phyloP scores from a whole-genome alignment of 2,797 vertebrate genomes.

The Sebastes minor region DNA sequence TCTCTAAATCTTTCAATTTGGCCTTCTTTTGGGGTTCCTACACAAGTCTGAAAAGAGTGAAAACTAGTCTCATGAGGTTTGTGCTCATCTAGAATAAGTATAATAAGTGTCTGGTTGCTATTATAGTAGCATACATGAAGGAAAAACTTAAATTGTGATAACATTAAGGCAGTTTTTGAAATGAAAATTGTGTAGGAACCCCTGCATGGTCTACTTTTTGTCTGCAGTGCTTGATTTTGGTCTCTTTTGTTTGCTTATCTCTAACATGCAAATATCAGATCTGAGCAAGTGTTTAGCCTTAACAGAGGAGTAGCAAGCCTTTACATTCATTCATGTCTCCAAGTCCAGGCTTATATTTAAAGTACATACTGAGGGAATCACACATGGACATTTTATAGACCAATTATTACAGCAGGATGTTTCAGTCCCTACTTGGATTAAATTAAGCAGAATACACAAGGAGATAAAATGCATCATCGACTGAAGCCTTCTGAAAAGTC shows the following conservation, averaged over 20 bases:
- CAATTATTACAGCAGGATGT: neutral
- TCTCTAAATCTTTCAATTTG: neutral
- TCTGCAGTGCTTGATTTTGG: conserved; percentile 33
- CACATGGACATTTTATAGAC: neutral
- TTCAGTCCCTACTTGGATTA: neutral
- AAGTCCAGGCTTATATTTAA: neutral
- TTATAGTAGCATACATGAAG: neutral
- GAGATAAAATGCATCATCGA: neutral
- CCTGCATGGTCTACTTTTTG: conserved; percentile 27
- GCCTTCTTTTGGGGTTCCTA: conserved; percentile 37
- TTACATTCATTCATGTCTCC: neutral
- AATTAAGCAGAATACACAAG: neutral
- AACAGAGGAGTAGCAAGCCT: neutral
- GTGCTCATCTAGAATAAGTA: neutral
- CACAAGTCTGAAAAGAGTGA: conserved; percentile 10
- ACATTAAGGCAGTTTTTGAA: neutral
- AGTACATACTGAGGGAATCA: neutral
- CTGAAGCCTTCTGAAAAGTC: neutral
- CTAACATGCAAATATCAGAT: conserved; percentile 19
- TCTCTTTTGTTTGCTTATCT: conserved; percentile 33
- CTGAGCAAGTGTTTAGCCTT: neutral
- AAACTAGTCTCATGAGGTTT: neutral
- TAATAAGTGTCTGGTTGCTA: neutral
- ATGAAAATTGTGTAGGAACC: conserved; percentile 42
- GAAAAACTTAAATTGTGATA: neutral